These are phyloP conservation scores for Gerris lacustris DNA, from an alignment of 2,888 invertebrate genomes.

Conservation along the genomic window DNA sequence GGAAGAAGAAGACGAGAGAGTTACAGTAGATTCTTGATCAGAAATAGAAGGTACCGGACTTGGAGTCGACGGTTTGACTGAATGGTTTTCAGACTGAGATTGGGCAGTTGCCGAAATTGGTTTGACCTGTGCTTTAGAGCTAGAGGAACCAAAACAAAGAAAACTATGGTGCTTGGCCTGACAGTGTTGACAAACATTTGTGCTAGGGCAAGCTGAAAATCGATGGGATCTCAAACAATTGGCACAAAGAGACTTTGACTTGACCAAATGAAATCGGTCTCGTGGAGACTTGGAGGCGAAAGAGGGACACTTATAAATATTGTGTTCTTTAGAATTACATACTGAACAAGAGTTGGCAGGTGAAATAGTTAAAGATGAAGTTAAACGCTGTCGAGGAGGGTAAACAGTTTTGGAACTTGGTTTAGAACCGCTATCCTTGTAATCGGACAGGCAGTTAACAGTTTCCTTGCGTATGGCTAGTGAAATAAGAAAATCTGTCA, in stretches of 20 bases:
- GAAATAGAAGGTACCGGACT: too few species aligned
- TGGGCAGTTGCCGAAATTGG: background rate
- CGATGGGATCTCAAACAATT: background rate
- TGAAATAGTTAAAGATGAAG: background rate
- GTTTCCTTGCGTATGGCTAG: background rate
- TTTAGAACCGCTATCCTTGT: background rate
- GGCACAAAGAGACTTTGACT: background rate
- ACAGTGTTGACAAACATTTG: background rate
- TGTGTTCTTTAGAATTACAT: background rate
- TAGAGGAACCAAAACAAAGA: background rate
- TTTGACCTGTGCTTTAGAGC: background rate
- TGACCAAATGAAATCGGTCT: background rate
- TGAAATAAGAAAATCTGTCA: background rate
- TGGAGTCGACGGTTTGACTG: background rate
- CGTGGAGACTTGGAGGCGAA: background rate
- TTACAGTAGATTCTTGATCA: background rate
- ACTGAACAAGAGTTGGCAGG: background rate
- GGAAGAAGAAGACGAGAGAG: background rate
- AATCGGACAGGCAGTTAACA: background rate
- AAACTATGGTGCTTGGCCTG: background rate
- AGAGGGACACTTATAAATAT: background rate
- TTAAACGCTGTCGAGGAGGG: background rate
- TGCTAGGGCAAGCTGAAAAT: background rate
- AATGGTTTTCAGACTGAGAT: background rate
- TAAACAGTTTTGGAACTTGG: background rate